Evolutionary conservation across 1,140 invertebrate species (phyloP), one percentile per base, ranked within the genome.

Genomic region (Psix sp.): DNA sequence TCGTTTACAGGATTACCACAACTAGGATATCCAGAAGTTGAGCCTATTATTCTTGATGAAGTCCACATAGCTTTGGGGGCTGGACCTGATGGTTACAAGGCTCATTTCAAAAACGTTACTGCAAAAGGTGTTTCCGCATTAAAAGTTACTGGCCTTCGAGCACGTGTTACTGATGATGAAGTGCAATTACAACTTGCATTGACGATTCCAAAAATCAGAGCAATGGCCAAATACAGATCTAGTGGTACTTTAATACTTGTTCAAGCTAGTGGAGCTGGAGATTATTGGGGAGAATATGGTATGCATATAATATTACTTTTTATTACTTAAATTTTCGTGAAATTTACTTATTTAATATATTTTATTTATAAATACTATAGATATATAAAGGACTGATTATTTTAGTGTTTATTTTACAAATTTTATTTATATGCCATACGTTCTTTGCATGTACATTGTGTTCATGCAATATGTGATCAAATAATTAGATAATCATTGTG

Each of bases 211-310:
- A 92, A 90, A 81, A 94, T 95, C 76, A 90, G 90, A 70, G 93
- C 92, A 1, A 89, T 88, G 65, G 93, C 93, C 0, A 90, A 91
- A 57, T 95, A 94, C 84, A 89, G 92, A 57, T 94, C 93, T 5
- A 93, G 91, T 33, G 94, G 94, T 18, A 90, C 93, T 2, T 86
- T 95, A 20, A 91, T 95, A 70, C 87, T 94, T 42, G 91, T 95
- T 0, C 91, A 93, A 74, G 93, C 94, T 10, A 93, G 92, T 6
- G 93, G 93, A 2, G 92, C 92, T 48, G 93, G 94, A 1, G 93
- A 95, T 81, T 95, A 94, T 82, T 95, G 93, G 93, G 94, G 94
- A 24, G 92, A 94, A 88, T 95, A 95, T 80, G 92, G 93, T 94
- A 81, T 83, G 82, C 75, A 52, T 54, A 11, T 26, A 4, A 24